Evolutionary conservation across 2,113 vertebrate species (phyloP).

Genomic region (Rhabdornis inornatus): DNA sequence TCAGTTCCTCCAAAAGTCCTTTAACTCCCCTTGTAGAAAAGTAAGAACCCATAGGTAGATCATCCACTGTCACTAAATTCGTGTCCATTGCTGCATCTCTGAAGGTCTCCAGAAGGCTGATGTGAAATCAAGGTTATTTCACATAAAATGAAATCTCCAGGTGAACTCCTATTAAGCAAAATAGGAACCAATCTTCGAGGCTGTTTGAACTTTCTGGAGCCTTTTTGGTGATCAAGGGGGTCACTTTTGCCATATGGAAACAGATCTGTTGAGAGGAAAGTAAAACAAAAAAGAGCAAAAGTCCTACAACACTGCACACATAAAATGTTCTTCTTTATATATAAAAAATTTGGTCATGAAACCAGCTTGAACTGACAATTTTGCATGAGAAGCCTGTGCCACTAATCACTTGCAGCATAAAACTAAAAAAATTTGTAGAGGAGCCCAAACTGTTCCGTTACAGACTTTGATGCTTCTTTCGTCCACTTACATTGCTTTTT

Average conservation of each 20-base stretch:
- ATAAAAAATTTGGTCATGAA: background rate
- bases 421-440: background rate
- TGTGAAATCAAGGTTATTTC: background rate
- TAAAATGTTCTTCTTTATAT: background rate
- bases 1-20: background rate
- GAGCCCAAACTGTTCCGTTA: background rate
- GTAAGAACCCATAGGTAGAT: background rate
- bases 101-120: background rate
- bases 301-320: background rate
- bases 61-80: background rate
- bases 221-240: background rate
- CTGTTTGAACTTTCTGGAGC: background rate
- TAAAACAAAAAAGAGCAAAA: background rate
- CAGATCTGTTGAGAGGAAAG: background rate
- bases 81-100: background rate
- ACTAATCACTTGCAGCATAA: conserved; percentile 15
- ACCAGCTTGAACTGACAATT: background rate
- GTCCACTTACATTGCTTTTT: background rate
- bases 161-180: background rate
- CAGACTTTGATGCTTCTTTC: background rate
- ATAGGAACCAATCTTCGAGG: background rate
- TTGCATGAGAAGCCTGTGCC: background rate
- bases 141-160: background rate
- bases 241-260: background rate
- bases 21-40: background rate